Conservation (phyloP, 2,113 vertebrate genomes). For the Donacobius atricapilla region DNA sequence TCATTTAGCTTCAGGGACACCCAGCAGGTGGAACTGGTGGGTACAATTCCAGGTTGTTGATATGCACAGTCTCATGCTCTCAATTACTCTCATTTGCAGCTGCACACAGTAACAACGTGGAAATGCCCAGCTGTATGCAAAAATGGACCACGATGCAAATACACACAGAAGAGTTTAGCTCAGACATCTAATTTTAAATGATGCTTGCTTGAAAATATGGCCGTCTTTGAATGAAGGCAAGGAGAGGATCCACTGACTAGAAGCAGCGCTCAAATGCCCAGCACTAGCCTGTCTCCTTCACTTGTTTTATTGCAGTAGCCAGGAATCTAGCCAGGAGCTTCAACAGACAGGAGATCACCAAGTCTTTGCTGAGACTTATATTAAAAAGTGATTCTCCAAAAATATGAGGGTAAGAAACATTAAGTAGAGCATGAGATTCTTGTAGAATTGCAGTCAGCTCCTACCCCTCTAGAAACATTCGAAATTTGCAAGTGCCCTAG, state of each 20-base stretch:
- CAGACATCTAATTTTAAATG: neutral
- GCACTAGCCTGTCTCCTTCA: neutral
- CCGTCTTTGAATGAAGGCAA: neutral
- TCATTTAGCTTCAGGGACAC: neutral
- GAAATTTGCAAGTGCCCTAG: neutral
- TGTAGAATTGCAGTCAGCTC: neutral
- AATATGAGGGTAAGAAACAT: neutral
- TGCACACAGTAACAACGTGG: neutral
- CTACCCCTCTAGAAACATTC: neutral
- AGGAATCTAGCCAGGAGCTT: neutral
- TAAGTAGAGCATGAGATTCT: neutral
- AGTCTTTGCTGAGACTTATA: neutral
- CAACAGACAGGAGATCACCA: neutral
- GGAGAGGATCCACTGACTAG: neutral
- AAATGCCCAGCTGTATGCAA: neutral
- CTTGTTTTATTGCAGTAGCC: neutral
- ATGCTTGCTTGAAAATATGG: neutral
- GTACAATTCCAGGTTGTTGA: neutral
- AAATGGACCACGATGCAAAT: neutral
- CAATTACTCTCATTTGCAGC: neutral
- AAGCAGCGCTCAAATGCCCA: neutral
- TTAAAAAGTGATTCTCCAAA: neutral
- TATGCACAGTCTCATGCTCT: neutral
- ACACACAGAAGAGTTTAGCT: neutral
- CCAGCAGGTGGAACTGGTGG: neutral